phyloP scores from a whole-genome alignment of 2,113 vertebrate species.

The Piaya cayana region DNA sequence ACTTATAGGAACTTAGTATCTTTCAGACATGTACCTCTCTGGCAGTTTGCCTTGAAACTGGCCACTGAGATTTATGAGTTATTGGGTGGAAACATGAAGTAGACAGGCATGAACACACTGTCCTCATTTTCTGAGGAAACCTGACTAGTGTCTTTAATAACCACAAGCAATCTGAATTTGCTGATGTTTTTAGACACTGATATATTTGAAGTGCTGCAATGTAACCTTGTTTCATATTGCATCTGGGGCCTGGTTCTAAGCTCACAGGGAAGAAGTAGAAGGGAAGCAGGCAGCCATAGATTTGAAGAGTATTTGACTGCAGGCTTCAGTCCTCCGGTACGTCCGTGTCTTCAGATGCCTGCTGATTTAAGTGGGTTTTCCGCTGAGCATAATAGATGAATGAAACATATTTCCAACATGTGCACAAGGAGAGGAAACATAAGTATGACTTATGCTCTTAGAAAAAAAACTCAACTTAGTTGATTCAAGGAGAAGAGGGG shows the following conservation, averaged over 20 bases:
- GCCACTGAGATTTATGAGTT: not conserved
- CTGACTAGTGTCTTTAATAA: not conserved
- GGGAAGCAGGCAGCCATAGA: not conserved
- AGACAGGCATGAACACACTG: not conserved
- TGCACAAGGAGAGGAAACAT: not conserved
- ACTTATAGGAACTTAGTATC: not conserved
- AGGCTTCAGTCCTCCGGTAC: not conserved
- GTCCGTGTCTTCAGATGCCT: fast-evolving
- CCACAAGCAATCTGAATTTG: not conserved
- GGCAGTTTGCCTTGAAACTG: not conserved
- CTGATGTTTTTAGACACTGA: not conserved
- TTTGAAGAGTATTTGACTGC: not conserved
- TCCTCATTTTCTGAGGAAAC: not conserved
- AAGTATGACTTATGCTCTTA: not conserved
- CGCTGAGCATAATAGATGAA: not conserved
- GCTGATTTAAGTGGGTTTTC: not conserved
- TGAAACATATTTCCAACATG: not conserved
- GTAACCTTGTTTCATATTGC: not conserved
- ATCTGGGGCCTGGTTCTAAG: not conserved
- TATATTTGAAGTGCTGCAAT: not conserved
- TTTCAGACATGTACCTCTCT: not conserved
- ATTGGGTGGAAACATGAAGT: not conserved
- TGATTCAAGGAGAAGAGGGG: not conserved
- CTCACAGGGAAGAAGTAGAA: not conserved
- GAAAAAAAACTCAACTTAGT: not conserved